These are phyloP conservation scores for Chondrosia reniformis DNA, from an alignment of 37 sponge, comb jelly and placozoan genomes.

Conservation along the genomic window DNA sequence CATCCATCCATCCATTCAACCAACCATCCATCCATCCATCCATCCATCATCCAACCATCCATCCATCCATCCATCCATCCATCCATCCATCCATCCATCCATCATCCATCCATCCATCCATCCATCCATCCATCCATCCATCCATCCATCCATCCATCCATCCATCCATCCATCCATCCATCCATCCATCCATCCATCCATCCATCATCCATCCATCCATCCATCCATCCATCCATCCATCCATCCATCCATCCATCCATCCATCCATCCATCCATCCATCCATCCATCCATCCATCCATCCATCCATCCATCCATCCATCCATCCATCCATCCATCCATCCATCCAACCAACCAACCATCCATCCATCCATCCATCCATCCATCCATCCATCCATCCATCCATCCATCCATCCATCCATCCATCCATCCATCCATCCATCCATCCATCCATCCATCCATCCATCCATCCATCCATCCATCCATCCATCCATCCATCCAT, in stretches of 20 bases:
- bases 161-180: neutral
- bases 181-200: neutral
- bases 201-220: too few relatives aligned
- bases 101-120: too few relatives aligned
- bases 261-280: neutral
- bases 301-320: neutral
- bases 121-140: neutral
- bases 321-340: neutral
- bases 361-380: neutral
- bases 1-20: neutral
- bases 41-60: too few relatives aligned
- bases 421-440: neutral
- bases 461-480: too few relatives aligned
- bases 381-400: neutral
- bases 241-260: neutral
- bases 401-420: neutral
- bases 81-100: neutral
- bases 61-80: neutral
- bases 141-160: neutral
- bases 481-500: neutral
- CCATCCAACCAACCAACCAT: neutral
- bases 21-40: too few relatives aligned
- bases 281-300: neutral
- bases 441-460: neutral
- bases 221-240: neutral